A percentile compares a stretch with the other conserved stretches of the same genome.
Conservation (phyloP, 2,888 invertebrate genomes). For the Chrysolina haemoptera region DNA sequence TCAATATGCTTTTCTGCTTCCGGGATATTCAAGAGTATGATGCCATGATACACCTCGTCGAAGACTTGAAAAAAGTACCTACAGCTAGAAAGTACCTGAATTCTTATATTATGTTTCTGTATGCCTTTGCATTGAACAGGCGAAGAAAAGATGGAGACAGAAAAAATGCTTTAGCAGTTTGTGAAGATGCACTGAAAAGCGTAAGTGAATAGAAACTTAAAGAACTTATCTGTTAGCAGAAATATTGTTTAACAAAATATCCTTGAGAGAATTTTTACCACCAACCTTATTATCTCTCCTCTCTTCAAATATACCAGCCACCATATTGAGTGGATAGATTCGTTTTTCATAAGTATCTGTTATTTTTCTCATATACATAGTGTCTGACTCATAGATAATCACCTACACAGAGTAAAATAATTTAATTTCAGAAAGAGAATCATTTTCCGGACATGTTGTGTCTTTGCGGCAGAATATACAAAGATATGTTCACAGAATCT, state of each 20-base stretch:
- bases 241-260: neutral
- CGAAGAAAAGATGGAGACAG: slow-evolving; percentile 95
- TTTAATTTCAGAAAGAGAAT: slow-evolving; percentile 82
- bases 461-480: slow-evolving; percentile 97
- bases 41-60: slow-evolving; percentile 96
- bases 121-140: slow-evolving; percentile 97
- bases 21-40: slow-evolving; percentile 96
- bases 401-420: neutral
- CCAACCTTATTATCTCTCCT: no score
- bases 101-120: slow-evolving; percentile 92
- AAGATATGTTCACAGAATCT: slow-evolving; percentile 97
- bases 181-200: slow-evolving; percentile 89
- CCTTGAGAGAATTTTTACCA: no score
- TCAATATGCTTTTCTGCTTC: slow-evolving; percentile 94
- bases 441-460: slow-evolving; percentile 98
- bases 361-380: no score
- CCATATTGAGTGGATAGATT: no score
- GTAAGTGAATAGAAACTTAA: slow-evolving; percentile 49
- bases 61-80: slow-evolving; percentile 92
- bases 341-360: no score
- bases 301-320: no score
- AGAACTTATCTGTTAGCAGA: neutral
- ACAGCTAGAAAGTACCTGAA: slow-evolving; percentile 90
- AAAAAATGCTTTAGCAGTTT: slow-evolving; percentile 93
- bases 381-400: no score